These are phyloP conservation scores for Heliconius erato DNA, from an alignment of 2,888 invertebrate species.

Conservation along the genomic window DNA sequence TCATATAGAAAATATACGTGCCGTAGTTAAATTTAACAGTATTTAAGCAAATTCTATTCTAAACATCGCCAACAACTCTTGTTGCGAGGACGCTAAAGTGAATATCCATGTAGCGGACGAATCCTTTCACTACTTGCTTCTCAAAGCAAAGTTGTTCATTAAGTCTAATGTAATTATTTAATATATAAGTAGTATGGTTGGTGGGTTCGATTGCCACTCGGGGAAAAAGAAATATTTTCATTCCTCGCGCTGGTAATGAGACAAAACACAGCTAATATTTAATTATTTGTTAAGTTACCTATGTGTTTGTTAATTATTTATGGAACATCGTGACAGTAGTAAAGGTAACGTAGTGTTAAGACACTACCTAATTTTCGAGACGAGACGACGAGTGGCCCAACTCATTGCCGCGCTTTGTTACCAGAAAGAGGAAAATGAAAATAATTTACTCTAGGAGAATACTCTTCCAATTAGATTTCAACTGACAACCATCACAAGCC, in stretches of 20 bases:
- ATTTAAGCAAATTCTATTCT: conserved; percentile 27
- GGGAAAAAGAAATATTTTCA: neutral
- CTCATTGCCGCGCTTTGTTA: no score
- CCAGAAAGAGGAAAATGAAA: no score
- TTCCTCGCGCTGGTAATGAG: neutral
- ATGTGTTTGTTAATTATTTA: neutral
- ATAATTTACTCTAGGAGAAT: no score
- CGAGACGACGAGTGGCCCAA: no score
- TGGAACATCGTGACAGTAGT: neutral
- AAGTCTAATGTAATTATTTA: neutral
- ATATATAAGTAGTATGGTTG: neutral
- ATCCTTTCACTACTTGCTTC: conserved; percentile 57
- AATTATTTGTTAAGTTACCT: neutral
- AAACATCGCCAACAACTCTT: conserved; percentile 21
- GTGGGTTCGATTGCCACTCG: neutral
- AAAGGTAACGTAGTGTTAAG: neutral
- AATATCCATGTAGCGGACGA: conserved; percentile 56
- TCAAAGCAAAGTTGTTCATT: neutral
- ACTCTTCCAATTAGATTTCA: no score
- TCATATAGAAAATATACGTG: no score
- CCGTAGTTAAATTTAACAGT: neutral
- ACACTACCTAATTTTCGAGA: neutral
- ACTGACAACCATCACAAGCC: neutral
- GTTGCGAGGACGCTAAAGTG: conserved; percentile 53
- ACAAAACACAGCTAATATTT: no score